These are phyloP conservation scores for Hypercompe scribonia DNA, from an alignment of 2,888 invertebrate species.

Conservation along the genomic window DNA sequence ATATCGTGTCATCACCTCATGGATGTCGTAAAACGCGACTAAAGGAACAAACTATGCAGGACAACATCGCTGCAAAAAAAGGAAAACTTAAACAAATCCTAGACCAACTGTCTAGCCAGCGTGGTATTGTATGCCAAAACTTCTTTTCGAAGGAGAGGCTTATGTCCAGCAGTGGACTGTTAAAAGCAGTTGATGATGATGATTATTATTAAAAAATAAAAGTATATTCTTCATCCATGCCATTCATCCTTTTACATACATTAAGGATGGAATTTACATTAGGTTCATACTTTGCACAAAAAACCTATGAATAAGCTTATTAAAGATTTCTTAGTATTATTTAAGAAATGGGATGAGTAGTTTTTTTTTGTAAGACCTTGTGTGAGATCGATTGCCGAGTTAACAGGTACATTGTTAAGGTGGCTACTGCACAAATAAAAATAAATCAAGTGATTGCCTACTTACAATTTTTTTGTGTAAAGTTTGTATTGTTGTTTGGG, in stretches of 20 bases:
- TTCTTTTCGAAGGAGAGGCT: too few species aligned
- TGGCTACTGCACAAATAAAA: slow-evolving; percentile 43
- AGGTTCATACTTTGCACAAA: not conserved
- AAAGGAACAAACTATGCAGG: too few species aligned
- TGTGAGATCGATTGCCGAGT: slow-evolving; percentile 41
- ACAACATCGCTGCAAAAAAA: too few species aligned
- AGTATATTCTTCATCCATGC: not conserved
- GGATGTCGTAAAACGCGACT: too few species aligned
- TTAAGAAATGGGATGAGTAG: slow-evolving; percentile 16
- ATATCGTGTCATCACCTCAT: too few species aligned
- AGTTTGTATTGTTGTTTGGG: slow-evolving; percentile 40
- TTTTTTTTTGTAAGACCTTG: slow-evolving; percentile 33
- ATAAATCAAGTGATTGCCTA: slow-evolving; percentile 31
- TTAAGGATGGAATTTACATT: not conserved
- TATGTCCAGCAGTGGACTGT: too few species aligned
- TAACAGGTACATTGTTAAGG: slow-evolving; percentile 46
- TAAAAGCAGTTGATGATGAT: too few species aligned
- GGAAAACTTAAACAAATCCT: too few species aligned
- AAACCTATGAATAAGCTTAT: slow-evolving; percentile 9
- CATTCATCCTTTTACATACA: not conserved
- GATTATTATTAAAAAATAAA: not conserved
- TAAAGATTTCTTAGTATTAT: slow-evolving; percentile 18
- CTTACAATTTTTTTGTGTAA: slow-evolving; percentile 35
- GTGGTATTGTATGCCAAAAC: too few species aligned
- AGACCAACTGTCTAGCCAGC: too few species aligned